Conservation (phyloP, 2,113 vertebrate species). For the Deroptyus accipitrinus region DNA sequence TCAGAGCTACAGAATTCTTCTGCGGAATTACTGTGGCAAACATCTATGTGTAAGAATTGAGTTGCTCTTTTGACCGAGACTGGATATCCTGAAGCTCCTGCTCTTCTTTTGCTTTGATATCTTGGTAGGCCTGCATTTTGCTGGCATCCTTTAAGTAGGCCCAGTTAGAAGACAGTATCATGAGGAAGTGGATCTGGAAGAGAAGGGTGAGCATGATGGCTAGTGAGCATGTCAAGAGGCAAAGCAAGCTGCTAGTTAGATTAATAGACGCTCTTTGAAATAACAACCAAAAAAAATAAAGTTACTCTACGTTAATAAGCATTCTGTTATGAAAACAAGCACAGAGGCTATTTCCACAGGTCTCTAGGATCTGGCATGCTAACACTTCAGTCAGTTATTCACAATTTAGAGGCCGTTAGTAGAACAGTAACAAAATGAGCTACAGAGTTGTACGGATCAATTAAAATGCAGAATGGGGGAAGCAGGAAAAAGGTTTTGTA, state of each 20-base stretch:
- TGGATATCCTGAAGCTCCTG: constrained; percentile 98
- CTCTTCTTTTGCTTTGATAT: constrained; percentile 99
- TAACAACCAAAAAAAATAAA: background rate
- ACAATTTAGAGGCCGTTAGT: constrained; percentile 74
- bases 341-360: constrained; percentile 51
- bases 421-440: constrained; percentile 47
- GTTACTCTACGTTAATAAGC: constrained; percentile 74
- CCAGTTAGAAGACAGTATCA: constrained; percentile 99
- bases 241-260: constrained; percentile 91
- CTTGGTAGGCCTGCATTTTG: constrained; percentile 98
- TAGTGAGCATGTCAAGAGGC: constrained; percentile 93
- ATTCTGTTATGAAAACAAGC: constrained; percentile 57
- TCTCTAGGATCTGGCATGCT: constrained; percentile 68
- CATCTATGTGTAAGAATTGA: constrained; percentile 98
- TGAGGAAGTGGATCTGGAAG: constrained; percentile 99
- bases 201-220: constrained; percentile 97
- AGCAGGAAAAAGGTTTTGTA: constrained; percentile 21
- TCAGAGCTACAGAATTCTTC: constrained; percentile 80
- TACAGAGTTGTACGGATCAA: constrained; percentile 40
- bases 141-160: constrained; percentile 99
- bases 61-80: constrained; percentile 97
- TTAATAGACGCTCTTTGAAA: constrained; percentile 73
- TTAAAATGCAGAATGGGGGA: constrained; percentile 51
- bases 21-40: constrained; percentile 76
- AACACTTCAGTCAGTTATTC: constrained; percentile 60